phyloP scores from a whole-genome alignment of 2,888 invertebrate genomes.

The Agonopterix heracliana region DNA sequence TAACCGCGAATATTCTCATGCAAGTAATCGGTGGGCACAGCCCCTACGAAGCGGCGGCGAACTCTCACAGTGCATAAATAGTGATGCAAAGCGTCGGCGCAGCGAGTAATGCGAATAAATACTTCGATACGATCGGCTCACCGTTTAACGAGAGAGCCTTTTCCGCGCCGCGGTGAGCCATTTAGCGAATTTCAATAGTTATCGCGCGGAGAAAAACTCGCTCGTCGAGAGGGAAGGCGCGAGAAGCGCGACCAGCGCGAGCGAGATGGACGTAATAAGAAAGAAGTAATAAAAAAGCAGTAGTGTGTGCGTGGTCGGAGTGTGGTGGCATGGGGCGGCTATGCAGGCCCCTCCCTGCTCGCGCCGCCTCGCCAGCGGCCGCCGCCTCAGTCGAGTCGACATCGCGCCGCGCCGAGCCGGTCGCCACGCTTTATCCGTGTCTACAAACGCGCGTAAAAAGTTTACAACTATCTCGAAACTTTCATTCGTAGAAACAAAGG shows the following conservation, averaged over 20 bases:
- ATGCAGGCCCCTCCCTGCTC: slow-evolving; percentile 71
- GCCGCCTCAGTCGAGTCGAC: slow-evolving; percentile 62
- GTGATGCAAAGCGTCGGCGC: slow-evolving; percentile 53
- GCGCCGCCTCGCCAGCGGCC: slow-evolving; percentile 52
- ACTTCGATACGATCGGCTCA: slow-evolving; percentile 68
- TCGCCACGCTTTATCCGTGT: slow-evolving; percentile 50
- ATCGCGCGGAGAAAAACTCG: slow-evolving; percentile 73
- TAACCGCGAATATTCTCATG: slow-evolving; percentile 40
- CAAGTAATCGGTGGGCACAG: slow-evolving; percentile 35
- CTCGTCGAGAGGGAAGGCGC: slow-evolving; percentile 51
- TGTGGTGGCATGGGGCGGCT: slow-evolving; percentile 72
- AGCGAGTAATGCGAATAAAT: slow-evolving; percentile 64
- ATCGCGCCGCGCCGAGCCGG: slow-evolving; percentile 64
- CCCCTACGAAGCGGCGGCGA: slow-evolving; percentile 29
- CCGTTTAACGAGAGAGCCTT: slow-evolving; percentile 74
- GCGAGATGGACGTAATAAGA: slow-evolving; percentile 64
- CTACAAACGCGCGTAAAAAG: slow-evolving; percentile 64
- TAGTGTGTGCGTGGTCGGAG: slow-evolving; percentile 71
- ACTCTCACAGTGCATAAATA: slow-evolving; percentile 56
- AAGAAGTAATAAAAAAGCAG: slow-evolving; percentile 75
- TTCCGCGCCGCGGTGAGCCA: slow-evolving; percentile 72
- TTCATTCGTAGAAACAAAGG: slow-evolving; percentile 39
- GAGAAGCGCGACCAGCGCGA: slow-evolving; percentile 42
- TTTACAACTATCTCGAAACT: slow-evolving; percentile 61
- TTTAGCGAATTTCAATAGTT: slow-evolving; percentile 77